phyloP scores from a whole-genome alignment of 2,888 invertebrate species.

The Crepidodera aurea region DNA sequence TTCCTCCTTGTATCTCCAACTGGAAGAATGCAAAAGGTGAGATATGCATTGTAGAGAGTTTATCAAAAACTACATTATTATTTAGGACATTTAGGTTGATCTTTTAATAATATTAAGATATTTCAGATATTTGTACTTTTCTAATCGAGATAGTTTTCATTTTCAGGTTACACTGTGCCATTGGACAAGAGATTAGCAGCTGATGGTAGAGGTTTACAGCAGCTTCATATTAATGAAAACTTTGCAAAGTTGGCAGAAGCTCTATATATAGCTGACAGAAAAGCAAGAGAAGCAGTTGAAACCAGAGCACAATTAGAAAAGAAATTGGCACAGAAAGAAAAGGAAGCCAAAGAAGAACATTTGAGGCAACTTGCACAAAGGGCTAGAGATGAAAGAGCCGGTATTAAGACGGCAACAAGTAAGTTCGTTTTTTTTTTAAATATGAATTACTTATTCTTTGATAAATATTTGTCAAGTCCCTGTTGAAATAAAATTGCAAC shows the following conservation, averaged over 20 bases:
- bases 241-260: conserved; percentile 98
- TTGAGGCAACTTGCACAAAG: conserved; percentile 91
- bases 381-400: conserved; percentile 94
- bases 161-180: conserved; percentile 88
- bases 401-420: conserved; percentile 65
- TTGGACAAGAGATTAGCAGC: conserved; percentile 97
- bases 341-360: conserved; percentile 97
- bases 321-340: conserved; percentile 96
- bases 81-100: too few species aligned
- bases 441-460: too few species aligned
- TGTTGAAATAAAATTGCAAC: too few species aligned
- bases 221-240: conserved; percentile 98
- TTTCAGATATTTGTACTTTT: too few species aligned
- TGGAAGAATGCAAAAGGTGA: conserved; percentile 98
- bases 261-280: conserved; percentile 94
- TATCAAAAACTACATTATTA: neutral
- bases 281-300: conserved; percentile 97
- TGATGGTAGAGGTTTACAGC: conserved; percentile 96
- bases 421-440: conserved; percentile 12
- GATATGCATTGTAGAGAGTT: conserved; percentile 7
- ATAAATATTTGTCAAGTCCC: too few species aligned
- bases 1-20: conserved; percentile 98
- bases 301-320: conserved; percentile 95
- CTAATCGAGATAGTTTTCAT: neutral
- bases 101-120: too few species aligned